Evolutionary conservation across 2,888 invertebrate genomes (phyloP), one percentile per base, ranked within the genome.

Genomic region (Cyclophora punctaria): DNA sequence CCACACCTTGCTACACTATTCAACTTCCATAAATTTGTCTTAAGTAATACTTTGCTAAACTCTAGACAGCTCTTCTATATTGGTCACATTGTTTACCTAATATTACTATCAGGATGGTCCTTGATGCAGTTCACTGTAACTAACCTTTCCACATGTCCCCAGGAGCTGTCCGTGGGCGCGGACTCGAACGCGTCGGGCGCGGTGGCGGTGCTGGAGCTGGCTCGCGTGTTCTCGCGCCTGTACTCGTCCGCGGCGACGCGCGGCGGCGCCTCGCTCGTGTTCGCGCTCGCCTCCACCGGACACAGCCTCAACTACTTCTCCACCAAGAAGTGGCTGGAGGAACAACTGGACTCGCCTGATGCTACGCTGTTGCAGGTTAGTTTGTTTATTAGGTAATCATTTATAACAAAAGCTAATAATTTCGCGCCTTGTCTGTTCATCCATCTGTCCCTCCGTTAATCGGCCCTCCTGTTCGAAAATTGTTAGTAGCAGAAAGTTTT

Each of bases 171-270:
- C 0, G 91, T 90, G 63, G 98, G 98, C 49, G 94, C 95, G 0
- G 98, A 99, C 75, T 96, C 97, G 0, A 98, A 98, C 87, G 98
- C 94, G 1, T 96, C 96, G 41, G 98, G 98, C 41, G 94, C 96
- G 0, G 94, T 95, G 0, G 93, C 96, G 46, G 80, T 99, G 3
- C 80, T 99, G 51, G 97, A 98, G 78, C 82, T 99, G 47, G 94
- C 95, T 0, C 90, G 98, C 60, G 80, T 98, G 48, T 95, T 98
- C 84, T 96, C 98, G 42, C 92, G 94, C 53, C 89, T 98, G 48
- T 97, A 97, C 80, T 91, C 94, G 0, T 92, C 92, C 52, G 83
- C 92, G 2, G 91, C 93, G 60, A 93, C 93, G 1, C 90, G 93
- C 45, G 94, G 95, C 0, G 92, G 90, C 48, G 93, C 93, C 45